These are phyloP conservation scores for Hipposideros armiger DNA, from an alignment of 2,113 vertebrate genomes.

Conservation along the genomic window DNA sequence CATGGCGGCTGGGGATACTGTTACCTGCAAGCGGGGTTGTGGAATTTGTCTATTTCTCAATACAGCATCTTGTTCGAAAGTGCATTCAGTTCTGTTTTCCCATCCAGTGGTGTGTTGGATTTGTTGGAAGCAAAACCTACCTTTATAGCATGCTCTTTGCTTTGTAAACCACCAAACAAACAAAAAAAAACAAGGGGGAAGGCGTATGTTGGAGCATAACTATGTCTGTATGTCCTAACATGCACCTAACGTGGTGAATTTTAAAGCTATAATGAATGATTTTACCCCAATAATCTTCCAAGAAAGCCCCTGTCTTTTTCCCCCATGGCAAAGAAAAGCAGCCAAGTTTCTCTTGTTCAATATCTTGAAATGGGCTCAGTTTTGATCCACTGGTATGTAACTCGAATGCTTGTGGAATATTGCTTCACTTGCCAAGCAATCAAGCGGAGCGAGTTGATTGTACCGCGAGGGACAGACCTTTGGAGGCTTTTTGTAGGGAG, in stretches of 20 bases:
- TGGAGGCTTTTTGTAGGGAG: background rate
- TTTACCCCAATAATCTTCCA: slow-evolving; percentile 82
- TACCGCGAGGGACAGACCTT: rapidly evolving
- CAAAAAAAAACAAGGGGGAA: background rate
- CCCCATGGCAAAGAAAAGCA: slow-evolving; percentile 81
- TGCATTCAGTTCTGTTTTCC: background rate
- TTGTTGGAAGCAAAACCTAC: background rate
- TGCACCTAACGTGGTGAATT: background rate
- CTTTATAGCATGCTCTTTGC: background rate
- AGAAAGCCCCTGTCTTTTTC: slow-evolving; percentile 82
- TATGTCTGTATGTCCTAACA: slow-evolving; percentile 16
- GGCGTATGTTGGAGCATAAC: slow-evolving; percentile 48
- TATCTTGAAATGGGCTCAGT: slow-evolving; percentile 75
- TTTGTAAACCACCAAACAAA: background rate
- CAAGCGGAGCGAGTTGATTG: background rate
- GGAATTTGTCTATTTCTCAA: background rate
- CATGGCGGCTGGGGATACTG: rapidly evolving
- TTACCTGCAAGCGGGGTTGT: rapidly evolving
- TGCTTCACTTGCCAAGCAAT: slow-evolving; percentile 74
- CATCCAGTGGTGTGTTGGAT: background rate
- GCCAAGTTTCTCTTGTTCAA: slow-evolving; percentile 79
- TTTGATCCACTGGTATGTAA: background rate
- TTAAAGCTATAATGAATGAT: slow-evolving; percentile 79
- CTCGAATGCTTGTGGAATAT: slow-evolving; percentile 74
- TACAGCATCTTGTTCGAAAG: background rate